Base-by-base conservation (phyloP, 2,888 invertebrate species). In the Drosophila maculinotata region DNA sequence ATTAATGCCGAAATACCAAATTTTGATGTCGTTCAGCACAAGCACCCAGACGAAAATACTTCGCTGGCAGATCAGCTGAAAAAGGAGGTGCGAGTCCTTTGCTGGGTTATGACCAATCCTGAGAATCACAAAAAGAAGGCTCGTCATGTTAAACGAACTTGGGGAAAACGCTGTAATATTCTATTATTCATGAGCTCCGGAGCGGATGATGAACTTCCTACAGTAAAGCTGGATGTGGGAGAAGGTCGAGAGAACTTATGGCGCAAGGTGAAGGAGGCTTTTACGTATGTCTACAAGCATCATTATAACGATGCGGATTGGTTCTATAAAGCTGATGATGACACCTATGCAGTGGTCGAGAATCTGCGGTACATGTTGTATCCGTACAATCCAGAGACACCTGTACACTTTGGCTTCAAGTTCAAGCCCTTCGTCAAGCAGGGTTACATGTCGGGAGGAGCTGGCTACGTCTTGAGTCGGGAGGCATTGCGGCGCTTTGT, bases 121-220 rank as follows among this genome's bases (percentile, higher is more conserved):
- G 0, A 0, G 0, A 57, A 57, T 20, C 39, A 57, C n/a, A 20
- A 36, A 5, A 1, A 0, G 1, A 56, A 51, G 0, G 57, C 59
- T 0, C 58, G 36, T 2, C 58, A 63, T 0, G 63, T 62, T 3
- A 38, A 62, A 2, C 38, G 48, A 4, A 62, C 62, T 0, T 62
- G 62, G 62, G 62, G 62, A 0, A 58, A 48, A 15, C 58, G 62
- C 0, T 59, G 52, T 12, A 59, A 58, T 2, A 44, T 28, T 14
- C 44, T 58, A 1, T 5, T 52, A 1, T 42, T 52, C 2, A 52
- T 36, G 36, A 58, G 52, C 12, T 25, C 58, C 8, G 28, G 1
- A 3, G 6, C 0, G 25, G 36, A 58, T 10, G 12, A 44, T 1
- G 42, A 58, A 1, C 23, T 58, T 5, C 28, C 31, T 8, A 8